Conservation (phyloP, 2,113 vertebrate species). For the Notothenia rossii region DNA sequence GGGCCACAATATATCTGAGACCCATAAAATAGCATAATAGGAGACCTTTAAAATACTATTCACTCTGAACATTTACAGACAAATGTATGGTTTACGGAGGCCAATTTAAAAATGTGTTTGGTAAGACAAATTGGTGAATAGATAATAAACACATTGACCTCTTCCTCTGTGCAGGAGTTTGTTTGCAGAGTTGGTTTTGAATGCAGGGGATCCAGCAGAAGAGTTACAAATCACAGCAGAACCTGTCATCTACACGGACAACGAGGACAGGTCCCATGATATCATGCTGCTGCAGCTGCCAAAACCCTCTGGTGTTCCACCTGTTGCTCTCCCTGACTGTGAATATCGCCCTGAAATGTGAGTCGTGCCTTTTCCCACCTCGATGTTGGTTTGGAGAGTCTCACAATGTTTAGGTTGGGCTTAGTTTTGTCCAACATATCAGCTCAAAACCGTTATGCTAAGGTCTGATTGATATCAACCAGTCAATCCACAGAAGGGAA, state of each 20-base stretch:
- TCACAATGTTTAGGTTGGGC: not conserved
- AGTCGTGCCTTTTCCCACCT: not conserved
- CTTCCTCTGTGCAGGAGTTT: not conserved
- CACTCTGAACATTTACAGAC: no score
- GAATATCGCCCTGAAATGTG: fast-evolving
- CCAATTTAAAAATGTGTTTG: not conserved
- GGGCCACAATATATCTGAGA: no score
- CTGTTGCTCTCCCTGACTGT: slow-evolving; percentile 5
- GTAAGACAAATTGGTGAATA: not conserved
- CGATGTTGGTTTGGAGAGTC: not conserved
- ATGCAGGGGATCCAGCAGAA: not conserved
- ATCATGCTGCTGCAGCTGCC: slow-evolving; percentile 39
- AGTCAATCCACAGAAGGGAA: not conserved
- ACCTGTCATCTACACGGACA: not conserved
- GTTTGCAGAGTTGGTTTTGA: not conserved
- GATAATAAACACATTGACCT: not conserved
- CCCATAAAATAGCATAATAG: no score
- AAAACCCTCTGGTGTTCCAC: fast-evolving
- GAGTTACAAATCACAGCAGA: not conserved
- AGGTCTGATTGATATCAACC: not conserved
- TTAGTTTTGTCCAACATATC: no score
- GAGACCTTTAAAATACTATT: no score
- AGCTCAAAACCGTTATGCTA: no score
- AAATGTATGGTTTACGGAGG: not conserved
- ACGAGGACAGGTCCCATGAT: not conserved